These are phyloP conservation scores for Botia almorhae DNA, from an alignment of 2,797 vertebrate genomes.

Conservation along the genomic window DNA sequence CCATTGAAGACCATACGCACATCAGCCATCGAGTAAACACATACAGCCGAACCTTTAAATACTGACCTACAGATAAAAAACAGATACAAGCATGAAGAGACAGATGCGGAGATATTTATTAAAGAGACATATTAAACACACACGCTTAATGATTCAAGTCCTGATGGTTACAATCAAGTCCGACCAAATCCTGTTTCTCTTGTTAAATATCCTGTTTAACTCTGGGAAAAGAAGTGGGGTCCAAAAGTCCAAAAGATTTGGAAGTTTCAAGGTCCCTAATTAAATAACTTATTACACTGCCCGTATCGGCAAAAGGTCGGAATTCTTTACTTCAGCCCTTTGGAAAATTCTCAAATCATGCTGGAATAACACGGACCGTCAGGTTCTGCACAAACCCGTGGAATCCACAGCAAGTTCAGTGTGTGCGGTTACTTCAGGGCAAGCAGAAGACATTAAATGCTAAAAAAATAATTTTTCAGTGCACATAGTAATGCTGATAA, in stretches of 20 bases:
- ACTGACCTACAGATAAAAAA: slow-evolving; percentile 81
- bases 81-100: slow-evolving; percentile 9
- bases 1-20: slow-evolving; percentile 99
- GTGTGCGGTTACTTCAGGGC: too few relatives aligned
- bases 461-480: too few relatives aligned
- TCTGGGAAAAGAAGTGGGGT: not conserved
- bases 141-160: not conserved
- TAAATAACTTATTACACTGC: too few relatives aligned
- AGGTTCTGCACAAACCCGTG: too few relatives aligned
- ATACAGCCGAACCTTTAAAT: slow-evolving; percentile 97
- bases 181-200: not conserved
- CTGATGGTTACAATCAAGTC: not conserved
- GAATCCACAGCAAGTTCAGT: too few relatives aligned
- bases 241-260: not conserved
- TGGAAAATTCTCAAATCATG: too few relatives aligned
- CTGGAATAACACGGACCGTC: too few relatives aligned
- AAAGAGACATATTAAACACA: slow-evolving; percentile 8
- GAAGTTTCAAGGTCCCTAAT: too few relatives aligned
- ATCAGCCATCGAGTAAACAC: slow-evolving; percentile 98
- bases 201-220: not conserved
- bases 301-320: too few relatives aligned
- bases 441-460: too few relatives aligned
- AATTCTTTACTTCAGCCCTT: too few relatives aligned
- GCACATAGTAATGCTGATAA: too few relatives aligned
- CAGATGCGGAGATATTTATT: not conserved